These are phyloP conservation scores for Ibidorhyncha struthersii DNA, from an alignment of 2,113 vertebrate genomes.

Conservation along the genomic window DNA sequence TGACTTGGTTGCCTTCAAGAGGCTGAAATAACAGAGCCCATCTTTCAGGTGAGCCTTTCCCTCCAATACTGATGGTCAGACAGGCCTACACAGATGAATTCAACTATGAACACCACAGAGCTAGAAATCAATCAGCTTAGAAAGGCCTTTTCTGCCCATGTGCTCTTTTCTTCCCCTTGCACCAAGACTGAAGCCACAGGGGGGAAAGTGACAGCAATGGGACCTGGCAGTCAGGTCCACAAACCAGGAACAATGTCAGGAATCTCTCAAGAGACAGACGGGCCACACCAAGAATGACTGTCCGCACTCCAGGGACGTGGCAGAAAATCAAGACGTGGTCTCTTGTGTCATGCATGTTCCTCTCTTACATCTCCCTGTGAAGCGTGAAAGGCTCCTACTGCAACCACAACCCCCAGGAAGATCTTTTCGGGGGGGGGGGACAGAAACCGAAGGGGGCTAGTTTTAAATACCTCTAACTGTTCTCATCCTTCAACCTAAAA, in stretches of 20 bases:
- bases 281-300: not conserved
- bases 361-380: not conserved
- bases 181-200: not conserved
- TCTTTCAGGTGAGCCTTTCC: not conserved
- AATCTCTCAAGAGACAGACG: not conserved
- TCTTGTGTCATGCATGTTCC: fast-evolving
- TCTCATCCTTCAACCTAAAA: not conserved
- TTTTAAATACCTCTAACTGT: not conserved
- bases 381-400: not conserved
- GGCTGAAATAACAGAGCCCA: not conserved
- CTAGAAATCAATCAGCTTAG: not conserved
- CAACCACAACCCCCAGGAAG: not conserved
- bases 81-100: not conserved
- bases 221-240: not conserved
- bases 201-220: not conserved
- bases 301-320: fast-evolving
- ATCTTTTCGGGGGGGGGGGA: not conserved
- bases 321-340: not conserved
- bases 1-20: not conserved
- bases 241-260: fast-evolving
- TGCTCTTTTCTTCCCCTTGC: not conserved
- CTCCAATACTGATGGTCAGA: not conserved
- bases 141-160: fast-evolving
- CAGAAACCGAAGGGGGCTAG: not conserved
- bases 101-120: not conserved